phyloP scores from a whole-genome alignment of 2,888 invertebrate genomes.

The Axea sp. region DNA sequence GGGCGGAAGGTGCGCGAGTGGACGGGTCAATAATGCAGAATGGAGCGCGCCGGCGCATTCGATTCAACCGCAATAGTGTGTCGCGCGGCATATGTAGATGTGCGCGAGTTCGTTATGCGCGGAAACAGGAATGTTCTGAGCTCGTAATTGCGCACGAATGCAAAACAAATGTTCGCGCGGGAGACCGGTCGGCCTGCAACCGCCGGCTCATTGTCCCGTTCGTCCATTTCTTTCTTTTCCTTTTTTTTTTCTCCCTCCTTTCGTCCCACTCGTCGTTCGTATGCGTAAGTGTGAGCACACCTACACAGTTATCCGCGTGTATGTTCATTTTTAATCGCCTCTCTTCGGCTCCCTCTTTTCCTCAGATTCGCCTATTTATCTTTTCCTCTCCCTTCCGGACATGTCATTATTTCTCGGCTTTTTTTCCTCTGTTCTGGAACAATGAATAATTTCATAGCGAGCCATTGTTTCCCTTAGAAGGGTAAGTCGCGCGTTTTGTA shows the following conservation, averaged over 20 bases:
- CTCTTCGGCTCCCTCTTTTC: slow-evolving; percentile 53
- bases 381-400: slow-evolving; percentile 63
- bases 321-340: slow-evolving; percentile 56
- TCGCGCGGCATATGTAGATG: slow-evolving; percentile 54
- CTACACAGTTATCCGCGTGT: background rate
- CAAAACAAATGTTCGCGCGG: slow-evolving; percentile 68
- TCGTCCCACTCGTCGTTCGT: slow-evolving; percentile 8
- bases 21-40: slow-evolving; percentile 59
- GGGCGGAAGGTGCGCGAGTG: slow-evolving; percentile 39
- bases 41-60: slow-evolving; percentile 40
- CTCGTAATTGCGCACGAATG: slow-evolving; percentile 66
- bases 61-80: slow-evolving; percentile 55
- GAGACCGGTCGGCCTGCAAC: slow-evolving; percentile 68
- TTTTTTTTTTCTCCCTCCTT: slow-evolving; percentile 6
- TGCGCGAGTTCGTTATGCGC: slow-evolving; percentile 61
- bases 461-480: slow-evolving; percentile 71
- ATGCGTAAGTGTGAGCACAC: background rate
- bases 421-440: slow-evolving; percentile 69
- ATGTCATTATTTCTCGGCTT: slow-evolving; percentile 70
- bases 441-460: slow-evolving; percentile 72
- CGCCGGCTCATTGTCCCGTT: slow-evolving; percentile 65
- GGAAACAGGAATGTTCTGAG: slow-evolving; percentile 60
- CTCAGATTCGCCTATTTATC: slow-evolving; percentile 59
- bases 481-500: slow-evolving; percentile 66
- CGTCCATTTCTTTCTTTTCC: slow-evolving; percentile 66